A percentile compares a stretch with the other conserved stretches of the same genome.
phyloP scores from a whole-genome alignment of 2,888 invertebrate genomes.

The Ametastegia equiseti region DNA sequence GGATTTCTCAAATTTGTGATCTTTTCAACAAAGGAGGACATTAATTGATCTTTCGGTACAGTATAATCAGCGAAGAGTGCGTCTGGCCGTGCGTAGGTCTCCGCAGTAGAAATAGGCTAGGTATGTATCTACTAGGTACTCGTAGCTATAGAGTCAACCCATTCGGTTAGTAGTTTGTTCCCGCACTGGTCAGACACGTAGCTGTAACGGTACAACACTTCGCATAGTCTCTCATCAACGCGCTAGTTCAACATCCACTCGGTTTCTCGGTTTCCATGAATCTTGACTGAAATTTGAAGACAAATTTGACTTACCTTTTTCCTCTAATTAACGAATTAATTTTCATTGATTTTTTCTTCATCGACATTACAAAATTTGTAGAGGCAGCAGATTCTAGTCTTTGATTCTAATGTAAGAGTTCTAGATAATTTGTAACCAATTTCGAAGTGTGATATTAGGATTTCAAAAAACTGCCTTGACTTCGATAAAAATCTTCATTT shows the following conservation, averaged over 20 bases:
- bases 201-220: background rate
- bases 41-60: background rate
- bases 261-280: background rate
- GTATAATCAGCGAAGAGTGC: background rate
- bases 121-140: background rate
- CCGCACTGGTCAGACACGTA: constrained; percentile 20
- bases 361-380: too few species aligned
- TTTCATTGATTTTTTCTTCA: too few species aligned
- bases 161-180: constrained; percentile 17
- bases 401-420: too few species aligned
- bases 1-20: too few species aligned
- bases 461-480: too few species aligned
- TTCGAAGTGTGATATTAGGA: too few species aligned
- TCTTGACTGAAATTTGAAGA: background rate
- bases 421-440: too few species aligned
- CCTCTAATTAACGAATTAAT: too few species aligned
- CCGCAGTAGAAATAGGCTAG: constrained; percentile 21
- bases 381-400: too few species aligned
- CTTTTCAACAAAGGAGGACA: too few species aligned
- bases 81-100: background rate
- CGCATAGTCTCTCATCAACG: background rate
- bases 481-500: too few species aligned
- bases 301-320: too few species aligned
- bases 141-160: background rate
- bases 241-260: background rate